These are phyloP conservation scores for Rhynchomys soricoides DNA, from an alignment of 2,113 vertebrate genomes.

Conservation along the genomic window DNA sequence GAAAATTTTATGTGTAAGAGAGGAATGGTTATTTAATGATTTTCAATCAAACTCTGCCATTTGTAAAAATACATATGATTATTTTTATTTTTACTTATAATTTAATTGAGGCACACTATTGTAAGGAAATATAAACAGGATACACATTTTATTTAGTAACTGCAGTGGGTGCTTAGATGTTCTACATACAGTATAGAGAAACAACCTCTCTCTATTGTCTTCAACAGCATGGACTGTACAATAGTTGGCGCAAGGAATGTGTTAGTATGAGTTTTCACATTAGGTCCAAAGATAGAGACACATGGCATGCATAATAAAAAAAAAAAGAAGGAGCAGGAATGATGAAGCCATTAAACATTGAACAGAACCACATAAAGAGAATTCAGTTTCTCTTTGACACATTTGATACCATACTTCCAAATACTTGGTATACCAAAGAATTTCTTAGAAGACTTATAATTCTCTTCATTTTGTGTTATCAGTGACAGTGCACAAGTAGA, in stretches of 20 bases:
- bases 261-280: conserved; percentile 40
- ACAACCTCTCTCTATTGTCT: not conserved
- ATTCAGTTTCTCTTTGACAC: conserved; percentile 43
- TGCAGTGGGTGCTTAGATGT: not conserved
- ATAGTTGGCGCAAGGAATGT: not conserved
- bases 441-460: not conserved
- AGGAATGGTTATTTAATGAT: not conserved
- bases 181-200: not conserved
- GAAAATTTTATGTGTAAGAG: not conserved
- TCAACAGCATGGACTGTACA: not conserved
- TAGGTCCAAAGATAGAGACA: conserved; percentile 21
- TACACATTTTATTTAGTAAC: not conserved
- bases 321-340: not conserved
- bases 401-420: conserved; percentile 43
- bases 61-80: not conserved
- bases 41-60: not conserved
- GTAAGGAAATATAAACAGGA: not conserved
- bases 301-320: not conserved
- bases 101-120: not conserved
- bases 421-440: conserved; percentile 30
- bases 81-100: not conserved
- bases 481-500: not conserved
- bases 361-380: conserved; percentile 18
- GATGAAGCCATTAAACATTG: conserved; percentile 38
- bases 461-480: not conserved